Evolutionary conservation across 2,888 invertebrate species (phyloP), one percentile per base, ranked within the genome.

Genomic region (Cataglyphis cursor): DNA sequence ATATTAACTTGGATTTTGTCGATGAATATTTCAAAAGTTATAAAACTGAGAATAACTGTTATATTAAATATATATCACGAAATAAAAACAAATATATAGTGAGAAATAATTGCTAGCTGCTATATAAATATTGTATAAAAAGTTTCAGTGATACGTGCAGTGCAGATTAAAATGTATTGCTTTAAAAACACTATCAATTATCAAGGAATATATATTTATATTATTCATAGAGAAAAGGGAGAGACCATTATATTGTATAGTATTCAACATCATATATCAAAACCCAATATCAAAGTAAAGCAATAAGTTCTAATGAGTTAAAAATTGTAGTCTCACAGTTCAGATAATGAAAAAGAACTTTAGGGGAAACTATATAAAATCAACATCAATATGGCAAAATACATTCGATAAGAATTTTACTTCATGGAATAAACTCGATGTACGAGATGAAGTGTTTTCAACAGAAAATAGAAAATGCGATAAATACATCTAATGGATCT

Each of bases 401-500:
- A 68, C 64, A 57, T 83, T 80, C 72, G 75, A 83, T 85, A 75
- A 62, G 35, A 83, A 88, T 83, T 83, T 80, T 54, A 83, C 62
- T 80, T 24, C 57, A 64, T 57, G 48, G 48, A 72, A 86, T 86
- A 70, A 76, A 70, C 38, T n/a, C 3, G 75, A 62, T 10, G 18
- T 38, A n/a, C 35, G 4, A 1, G 51, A 41, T 24, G 10, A 54
- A 68, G 6, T 76, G n/a, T 31, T 72, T 75, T 35, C 44, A 31
- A 59, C 12, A 38, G 12, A 64, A 38, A 70, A 41, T n/a, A 75
- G 57, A 72, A 65, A 15, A 15, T 24, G 3, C 10, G n/a, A n/a
- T 57, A 31, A 21, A 64, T 10, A 44, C 3, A 31, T n/a, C 0
- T 3, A 54, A 54, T 41, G 18, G 15, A 65, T 15, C 21, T 24